These are phyloP conservation scores for Meleagris gallopavo DNA, from an alignment of 2,113 vertebrate species.

Conservation along the genomic window DNA sequence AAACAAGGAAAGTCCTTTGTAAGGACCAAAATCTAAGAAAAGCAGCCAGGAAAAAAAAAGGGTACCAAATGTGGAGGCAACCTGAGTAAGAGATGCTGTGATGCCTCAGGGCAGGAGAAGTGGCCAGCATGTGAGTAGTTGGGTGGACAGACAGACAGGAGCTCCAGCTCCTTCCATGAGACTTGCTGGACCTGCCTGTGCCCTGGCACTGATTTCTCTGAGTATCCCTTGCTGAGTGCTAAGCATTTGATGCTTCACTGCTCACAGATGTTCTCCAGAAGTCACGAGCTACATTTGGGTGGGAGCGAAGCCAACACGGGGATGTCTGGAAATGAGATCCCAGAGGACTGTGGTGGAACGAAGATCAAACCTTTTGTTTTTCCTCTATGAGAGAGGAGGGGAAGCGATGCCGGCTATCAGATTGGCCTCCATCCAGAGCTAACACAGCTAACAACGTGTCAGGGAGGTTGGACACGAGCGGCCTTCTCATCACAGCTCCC, in stretches of 20 bases:
- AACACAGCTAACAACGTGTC: rapidly evolving
- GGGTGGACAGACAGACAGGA: not conserved
- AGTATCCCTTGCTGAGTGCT: not conserved
- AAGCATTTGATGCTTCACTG: rapidly evolving
- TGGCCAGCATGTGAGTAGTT: too few species aligned
- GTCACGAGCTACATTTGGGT: not conserved
- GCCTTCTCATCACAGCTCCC: not conserved
- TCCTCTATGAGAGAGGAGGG: not conserved
- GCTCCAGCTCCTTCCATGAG: not conserved
- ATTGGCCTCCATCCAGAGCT: not conserved
- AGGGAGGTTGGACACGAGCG: not conserved
- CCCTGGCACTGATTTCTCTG: rapidly evolving
- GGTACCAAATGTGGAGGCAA: not conserved
- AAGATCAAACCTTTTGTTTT: not conserved
- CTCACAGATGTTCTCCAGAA: not conserved
- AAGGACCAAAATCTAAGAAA: not conserved
- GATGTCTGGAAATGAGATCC: not conserved
- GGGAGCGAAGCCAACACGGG: not conserved
- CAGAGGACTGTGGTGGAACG: not conserved
- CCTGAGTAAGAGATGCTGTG: not conserved
- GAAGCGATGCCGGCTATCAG: not conserved
- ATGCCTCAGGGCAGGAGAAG: not conserved
- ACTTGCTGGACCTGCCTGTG: not conserved
- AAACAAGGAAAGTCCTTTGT: not conserved
- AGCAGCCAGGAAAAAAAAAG: not conserved